Evolutionary conservation across 1,140 invertebrate species (phyloP), one percentile per base, ranked within the genome.

Genomic region (Zophobas morio): DNA sequence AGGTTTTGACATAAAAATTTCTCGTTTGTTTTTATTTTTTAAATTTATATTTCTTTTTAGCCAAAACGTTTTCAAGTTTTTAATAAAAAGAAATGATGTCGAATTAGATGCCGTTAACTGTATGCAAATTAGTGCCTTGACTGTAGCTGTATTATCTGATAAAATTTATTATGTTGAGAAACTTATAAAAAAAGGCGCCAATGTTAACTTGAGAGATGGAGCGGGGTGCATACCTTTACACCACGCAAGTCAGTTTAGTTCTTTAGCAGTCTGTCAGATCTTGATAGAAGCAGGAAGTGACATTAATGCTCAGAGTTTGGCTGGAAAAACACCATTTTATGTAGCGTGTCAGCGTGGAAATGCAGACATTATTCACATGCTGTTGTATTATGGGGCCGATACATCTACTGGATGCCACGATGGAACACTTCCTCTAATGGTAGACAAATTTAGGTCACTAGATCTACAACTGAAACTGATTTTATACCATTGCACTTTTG

Each of bases 361-460:
- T 35, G 1, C 32, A 34, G 54, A 57, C 2, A 36, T 34, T 34
- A 57, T 57, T 57, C 35, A 35, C 34, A 35, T 57, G 34, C 8
- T 57, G 8, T 35, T 57, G 20, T 57, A 57, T 57, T 35, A 57
- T 36, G 54, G 54, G 3, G 54, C 54, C 4, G 54, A 57, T 36
- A 34, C 35, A 8, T 57, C 34, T 6, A 35, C 35, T 34, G 32
- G 2, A 2, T 57, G 54, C 35, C 2, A 33, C 20, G 35, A 57
- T 34, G 54, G 54, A 1, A 35, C 3, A 2, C 33, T 57, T 35
- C 54, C 54, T 3, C 20, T 57, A 8, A 4, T 57, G 54, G 33
- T 57, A 35, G 35, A 34, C 33, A 57, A 8, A 5, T 20, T 57
- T 35, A 57, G 20, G 5, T 6, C 6, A 53, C 49, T 53, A 6